These are phyloP conservation scores for Fragum whitleyi DNA, from an alignment of 2,888 invertebrate genomes.

Conservation along the genomic window DNA sequence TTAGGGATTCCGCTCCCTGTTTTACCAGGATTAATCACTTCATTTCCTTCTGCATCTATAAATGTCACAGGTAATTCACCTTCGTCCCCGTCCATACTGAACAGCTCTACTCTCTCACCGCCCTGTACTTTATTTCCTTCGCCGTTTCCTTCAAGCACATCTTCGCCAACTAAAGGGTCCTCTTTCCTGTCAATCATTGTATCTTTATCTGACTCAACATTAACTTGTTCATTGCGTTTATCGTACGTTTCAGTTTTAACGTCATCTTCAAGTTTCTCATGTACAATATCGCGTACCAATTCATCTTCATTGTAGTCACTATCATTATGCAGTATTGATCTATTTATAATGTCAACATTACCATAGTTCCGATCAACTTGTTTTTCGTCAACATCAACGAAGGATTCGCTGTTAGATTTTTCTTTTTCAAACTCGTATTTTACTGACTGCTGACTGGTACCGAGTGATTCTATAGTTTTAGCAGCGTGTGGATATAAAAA, in stretches of 20 bases:
- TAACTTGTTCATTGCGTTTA: neutral
- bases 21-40: neutral
- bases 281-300: neutral
- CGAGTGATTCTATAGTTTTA: conserved; percentile 33
- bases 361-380: neutral
- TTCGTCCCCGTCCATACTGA: conserved; percentile 18
- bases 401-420: neutral
- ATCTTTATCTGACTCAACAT: neutral
- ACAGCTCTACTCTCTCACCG: conserved; percentile 31
- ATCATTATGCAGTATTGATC: neutral
- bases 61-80: conserved; percentile 16
- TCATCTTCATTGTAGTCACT: neutral
- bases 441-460: neutral
- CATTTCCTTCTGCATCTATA: neutral
- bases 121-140: neutral
- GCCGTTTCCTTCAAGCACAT: neutral
- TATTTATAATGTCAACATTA: neutral
- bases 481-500: conserved; percentile 53
- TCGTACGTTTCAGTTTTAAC: neutral
- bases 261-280: too few species aligned
- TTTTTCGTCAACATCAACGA: conserved; percentile 17
- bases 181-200: neutral
- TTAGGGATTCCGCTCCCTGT: neutral
- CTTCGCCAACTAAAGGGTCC: conserved; percentile 29
- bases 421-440: neutral